These are phyloP conservation scores for Pelusios castaneus DNA, from an alignment of 2,113 vertebrate species.

Conservation along the genomic window DNA sequence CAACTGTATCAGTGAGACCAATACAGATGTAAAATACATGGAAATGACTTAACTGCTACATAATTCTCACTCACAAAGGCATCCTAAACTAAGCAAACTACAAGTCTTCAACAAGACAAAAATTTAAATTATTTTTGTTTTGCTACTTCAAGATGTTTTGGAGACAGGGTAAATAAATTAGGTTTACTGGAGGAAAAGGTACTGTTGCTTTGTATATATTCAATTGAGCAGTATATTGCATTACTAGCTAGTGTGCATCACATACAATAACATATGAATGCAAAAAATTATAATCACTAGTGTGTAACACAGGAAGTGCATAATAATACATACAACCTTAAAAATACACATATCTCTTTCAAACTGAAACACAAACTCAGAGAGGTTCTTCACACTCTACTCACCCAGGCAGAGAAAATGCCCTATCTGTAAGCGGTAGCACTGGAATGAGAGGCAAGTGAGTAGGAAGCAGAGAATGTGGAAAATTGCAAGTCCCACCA, in stretches of 20 bases:
- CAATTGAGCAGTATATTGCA: background rate
- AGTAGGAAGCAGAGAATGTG: slow-evolving; percentile 85
- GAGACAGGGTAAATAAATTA: too few species aligned
- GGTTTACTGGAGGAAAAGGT: too few species aligned
- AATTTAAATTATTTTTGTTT: background rate
- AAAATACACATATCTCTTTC: rapidly evolving
- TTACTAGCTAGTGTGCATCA: rapidly evolving
- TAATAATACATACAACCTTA: rapidly evolving
- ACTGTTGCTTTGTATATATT: rapidly evolving
- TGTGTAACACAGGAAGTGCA: rapidly evolving
- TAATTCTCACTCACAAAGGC: background rate
- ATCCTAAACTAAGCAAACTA: background rate
- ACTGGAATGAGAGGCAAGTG: slow-evolving; percentile 83
- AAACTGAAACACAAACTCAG: rapidly evolving
- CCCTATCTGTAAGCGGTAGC: slow-evolving; percentile 86
- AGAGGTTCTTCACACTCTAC: background rate
- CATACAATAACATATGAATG: background rate
- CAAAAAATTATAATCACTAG: rapidly evolving
- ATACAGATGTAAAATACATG: background rate
- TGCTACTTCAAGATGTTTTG: too few species aligned
- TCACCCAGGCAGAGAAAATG: slow-evolving; percentile 92
- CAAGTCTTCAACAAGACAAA: background rate
- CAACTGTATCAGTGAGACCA: background rate
- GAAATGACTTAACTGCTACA: background rate
- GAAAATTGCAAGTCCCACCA: slow-evolving; percentile 85